Percentiles rank a stretch among this genome's conserved stretches.
Evolutionary conservation across 2,888 invertebrate genomes (phyloP).

Genomic region (Leucophenga montana): DNA sequence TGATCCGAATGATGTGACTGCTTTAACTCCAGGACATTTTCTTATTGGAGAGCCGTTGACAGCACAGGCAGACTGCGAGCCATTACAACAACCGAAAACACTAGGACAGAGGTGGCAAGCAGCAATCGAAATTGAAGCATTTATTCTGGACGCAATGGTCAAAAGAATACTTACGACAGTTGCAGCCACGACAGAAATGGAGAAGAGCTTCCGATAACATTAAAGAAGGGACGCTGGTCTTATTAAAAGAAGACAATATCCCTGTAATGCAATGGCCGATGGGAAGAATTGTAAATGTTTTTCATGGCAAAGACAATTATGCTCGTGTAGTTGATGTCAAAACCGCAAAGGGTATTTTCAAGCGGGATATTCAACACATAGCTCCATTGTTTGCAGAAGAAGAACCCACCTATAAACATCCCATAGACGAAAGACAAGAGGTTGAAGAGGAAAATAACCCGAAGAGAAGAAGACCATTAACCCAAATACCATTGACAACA

Average conservation of each 20-base stretch:
- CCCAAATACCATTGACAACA: neutral
- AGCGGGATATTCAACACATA: neutral
- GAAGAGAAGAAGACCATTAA: neutral
- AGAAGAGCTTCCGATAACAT: neutral
- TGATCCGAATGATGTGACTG: slow-evolving; percentile 37
- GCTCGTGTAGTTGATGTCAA: neutral
- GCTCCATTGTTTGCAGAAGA: neutral
- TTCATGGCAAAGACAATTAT: neutral
- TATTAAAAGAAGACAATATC: neutral
- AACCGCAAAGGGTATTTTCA: neutral
- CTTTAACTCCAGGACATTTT: slow-evolving; percentile 29
- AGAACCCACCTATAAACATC: neutral
- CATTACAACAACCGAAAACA: neutral
- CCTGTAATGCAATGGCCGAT: neutral
- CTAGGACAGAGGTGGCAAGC: neutral
- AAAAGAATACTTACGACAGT: neutral
- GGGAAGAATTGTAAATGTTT: neutral
- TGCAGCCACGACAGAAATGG: neutral
- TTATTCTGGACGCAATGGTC: neutral
- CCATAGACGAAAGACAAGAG: neutral
- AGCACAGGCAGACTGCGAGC: neutral
- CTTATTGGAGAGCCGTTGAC: neutral
- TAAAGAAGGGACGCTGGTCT: neutral
- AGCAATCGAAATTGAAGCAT: neutral
- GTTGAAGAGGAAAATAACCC: neutral